A percentile compares a stretch with the other conserved stretches of the same genome.
Evolutionary conservation across 2,888 invertebrate genomes (phyloP).

Genomic region (Platycheirus rosarum): DNA sequence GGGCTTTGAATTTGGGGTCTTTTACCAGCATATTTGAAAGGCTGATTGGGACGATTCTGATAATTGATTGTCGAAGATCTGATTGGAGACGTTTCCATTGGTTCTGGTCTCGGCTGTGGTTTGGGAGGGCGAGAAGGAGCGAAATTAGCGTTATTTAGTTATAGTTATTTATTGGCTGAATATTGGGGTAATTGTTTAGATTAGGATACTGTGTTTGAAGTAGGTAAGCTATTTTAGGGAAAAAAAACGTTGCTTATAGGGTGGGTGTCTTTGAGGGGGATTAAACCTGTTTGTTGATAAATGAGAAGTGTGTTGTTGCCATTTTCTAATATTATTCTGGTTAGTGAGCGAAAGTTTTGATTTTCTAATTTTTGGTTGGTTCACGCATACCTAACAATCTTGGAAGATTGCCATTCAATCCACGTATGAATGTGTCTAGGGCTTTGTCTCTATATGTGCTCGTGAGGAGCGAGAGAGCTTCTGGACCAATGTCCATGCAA

Average conservation of each 20-base stretch:
- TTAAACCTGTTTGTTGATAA: not conserved
- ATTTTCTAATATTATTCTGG: not conserved
- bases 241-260: not conserved
- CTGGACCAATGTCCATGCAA: not conserved
- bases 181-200: not conserved
- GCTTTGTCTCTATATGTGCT: not conserved
- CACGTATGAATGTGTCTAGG: not conserved
- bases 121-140: slow-evolving; percentile 19
- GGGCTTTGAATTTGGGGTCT: slow-evolving; percentile 3
- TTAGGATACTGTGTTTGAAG: slow-evolving; percentile 1
- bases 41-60: slow-evolving; percentile 26
- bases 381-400: slow-evolving; percentile 9
- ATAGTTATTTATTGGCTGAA: no score
- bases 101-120: slow-evolving; percentile 38
- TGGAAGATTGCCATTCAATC: slow-evolving; percentile 12
- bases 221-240: not conserved
- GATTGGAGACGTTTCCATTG: slow-evolving; percentile 35
- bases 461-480: not conserved
- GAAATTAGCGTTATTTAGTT: slow-evolving; percentile 3
- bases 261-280: not conserved
- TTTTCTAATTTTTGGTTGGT: slow-evolving; percentile 1
- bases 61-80: slow-evolving; percentile 28
- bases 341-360: slow-evolving; percentile 7
- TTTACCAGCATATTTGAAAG: slow-evolving; percentile 37
- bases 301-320: not conserved